These are phyloP conservation scores for Elephantulus edwardii DNA, from an alignment of 2,113 vertebrate species.

Conservation along the genomic window DNA sequence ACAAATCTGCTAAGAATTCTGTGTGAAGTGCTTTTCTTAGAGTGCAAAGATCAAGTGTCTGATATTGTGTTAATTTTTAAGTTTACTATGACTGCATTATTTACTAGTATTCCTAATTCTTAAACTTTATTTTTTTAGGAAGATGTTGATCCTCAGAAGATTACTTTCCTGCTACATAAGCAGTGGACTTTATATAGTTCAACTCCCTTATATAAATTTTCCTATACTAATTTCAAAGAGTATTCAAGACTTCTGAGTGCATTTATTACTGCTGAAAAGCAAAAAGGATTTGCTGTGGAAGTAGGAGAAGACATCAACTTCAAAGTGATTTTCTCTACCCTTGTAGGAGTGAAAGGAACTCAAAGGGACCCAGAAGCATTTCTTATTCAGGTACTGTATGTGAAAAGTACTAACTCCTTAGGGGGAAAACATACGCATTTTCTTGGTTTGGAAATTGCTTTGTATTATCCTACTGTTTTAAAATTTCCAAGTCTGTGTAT, in stretches of 20 bases:
- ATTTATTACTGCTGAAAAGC: slow-evolving; percentile 89
- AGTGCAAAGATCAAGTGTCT: not conserved
- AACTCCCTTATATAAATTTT: slow-evolving; percentile 91
- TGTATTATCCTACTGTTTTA: slow-evolving; percentile 37
- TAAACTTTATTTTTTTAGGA: slow-evolving; percentile 79
- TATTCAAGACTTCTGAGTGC: slow-evolving; percentile 89
- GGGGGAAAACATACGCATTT: not conserved
- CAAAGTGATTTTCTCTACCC: slow-evolving; percentile 85
- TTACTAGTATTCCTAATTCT: slow-evolving; percentile 34
- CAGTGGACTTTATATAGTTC: slow-evolving; percentile 94
- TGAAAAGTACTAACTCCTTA: not conserved
- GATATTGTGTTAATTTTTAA: not conserved
- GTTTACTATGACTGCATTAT: not conserved
- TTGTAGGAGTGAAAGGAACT: slow-evolving; percentile 85
- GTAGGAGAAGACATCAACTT: slow-evolving; percentile 83
- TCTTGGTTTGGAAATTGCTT: slow-evolving; percentile 46
- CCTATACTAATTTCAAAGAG: slow-evolving; percentile 81
- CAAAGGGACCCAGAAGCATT: slow-evolving; percentile 86
- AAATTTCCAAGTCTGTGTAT: slow-evolving; percentile 13
- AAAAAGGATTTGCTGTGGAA: slow-evolving; percentile 89
- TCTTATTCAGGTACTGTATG: slow-evolving; percentile 89
- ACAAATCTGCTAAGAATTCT: not conserved
- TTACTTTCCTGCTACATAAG: slow-evolving; percentile 85
- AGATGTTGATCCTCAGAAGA: slow-evolving; percentile 79
- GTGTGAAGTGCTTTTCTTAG: not conserved